A percentile compares a stretch with the other conserved stretches of the same genome.
Evolutionary conservation across 2,113 vertebrate species (phyloP).

Genomic region (Heterocephalus glaber): DNA sequence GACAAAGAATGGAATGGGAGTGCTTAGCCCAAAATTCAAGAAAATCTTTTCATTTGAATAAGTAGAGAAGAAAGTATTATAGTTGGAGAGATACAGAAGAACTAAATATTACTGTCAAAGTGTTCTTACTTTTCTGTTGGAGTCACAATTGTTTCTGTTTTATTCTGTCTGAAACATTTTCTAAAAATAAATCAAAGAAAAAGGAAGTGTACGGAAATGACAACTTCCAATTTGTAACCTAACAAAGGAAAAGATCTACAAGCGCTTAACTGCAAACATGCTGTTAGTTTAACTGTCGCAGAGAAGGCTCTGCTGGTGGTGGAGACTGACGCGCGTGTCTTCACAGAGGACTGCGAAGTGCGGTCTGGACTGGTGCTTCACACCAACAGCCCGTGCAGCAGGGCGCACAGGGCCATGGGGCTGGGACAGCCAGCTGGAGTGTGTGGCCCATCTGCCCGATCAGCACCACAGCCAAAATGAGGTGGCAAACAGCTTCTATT

Average conservation of each 20-base stretch:
- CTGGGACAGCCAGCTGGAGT: not conserved
- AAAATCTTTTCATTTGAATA: not conserved
- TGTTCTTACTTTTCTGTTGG: not conserved
- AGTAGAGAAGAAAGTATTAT: not conserved
- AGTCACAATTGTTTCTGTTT: not conserved
- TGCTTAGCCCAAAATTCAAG: not conserved
- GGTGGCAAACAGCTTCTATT: conserved; percentile 61
- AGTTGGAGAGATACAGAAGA: not conserved
- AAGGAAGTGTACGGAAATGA: not conserved
- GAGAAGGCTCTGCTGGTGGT: not conserved
- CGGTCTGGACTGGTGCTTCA: conserved; percentile 34
- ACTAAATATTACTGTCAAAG: not conserved
- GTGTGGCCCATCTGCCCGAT: conserved; percentile 13
- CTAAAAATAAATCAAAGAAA: not conserved
- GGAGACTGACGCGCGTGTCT: not conserved
- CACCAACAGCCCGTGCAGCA: not conserved
- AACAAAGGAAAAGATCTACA: not conserved
- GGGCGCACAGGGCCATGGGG: conserved; percentile 60
- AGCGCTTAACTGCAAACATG: not conserved
- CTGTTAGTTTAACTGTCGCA: conserved; percentile 9
- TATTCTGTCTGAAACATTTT: not conserved
- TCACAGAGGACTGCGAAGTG: not conserved
- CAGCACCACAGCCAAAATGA: conserved; percentile 44
- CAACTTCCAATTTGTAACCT: not conserved
- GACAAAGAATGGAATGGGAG: not conserved